Percentiles rank a stretch among this genome's conserved stretches.
These are phyloP conservation scores for Pocillopora damicornis DNA, from an alignment of 64 coral and sea anemone genomes.

Conservation along the genomic window DNA sequence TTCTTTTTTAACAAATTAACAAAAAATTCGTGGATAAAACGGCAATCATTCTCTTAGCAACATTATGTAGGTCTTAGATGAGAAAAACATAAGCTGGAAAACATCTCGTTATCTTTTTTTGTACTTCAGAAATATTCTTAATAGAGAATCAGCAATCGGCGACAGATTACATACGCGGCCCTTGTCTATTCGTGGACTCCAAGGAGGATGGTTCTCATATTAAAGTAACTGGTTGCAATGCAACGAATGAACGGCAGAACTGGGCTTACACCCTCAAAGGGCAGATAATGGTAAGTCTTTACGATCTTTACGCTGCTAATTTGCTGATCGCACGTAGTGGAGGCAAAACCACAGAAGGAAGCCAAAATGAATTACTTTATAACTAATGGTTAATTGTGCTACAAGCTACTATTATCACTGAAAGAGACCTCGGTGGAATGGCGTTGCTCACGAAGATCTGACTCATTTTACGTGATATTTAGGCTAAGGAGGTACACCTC, in stretches of 20 bases:
- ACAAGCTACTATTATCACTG: background rate
- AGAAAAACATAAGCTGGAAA: no score
- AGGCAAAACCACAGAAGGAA: background rate
- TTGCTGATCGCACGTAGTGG: background rate
- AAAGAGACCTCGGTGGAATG: background rate
- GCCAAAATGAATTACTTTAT: no score
- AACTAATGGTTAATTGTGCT: no score
- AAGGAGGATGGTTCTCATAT: conserved; percentile 62
- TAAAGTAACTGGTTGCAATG: conserved; percentile 90
- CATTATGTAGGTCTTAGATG: no score
- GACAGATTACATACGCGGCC: conserved; percentile 71
- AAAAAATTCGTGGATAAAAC: no score
- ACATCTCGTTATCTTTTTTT: background rate
- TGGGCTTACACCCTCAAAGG: conserved; percentile 90
- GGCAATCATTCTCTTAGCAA: no score
- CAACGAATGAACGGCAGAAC: conserved; percentile 70
- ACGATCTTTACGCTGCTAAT: background rate
- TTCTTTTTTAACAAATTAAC: no score
- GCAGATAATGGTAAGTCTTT: conserved; percentile 71
- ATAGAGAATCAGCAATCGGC: conserved; percentile 95
- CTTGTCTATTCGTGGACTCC: conserved; percentile 84
- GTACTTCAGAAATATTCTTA: conserved; percentile 69
- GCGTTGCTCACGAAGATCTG: no score
- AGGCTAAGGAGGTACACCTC: no score
- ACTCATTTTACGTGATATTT: no score